A percentile compares a stretch with the other conserved stretches of the same genome.
Conservation (phyloP, 1,140 invertebrate species). For the Bombus affinis region DNA sequence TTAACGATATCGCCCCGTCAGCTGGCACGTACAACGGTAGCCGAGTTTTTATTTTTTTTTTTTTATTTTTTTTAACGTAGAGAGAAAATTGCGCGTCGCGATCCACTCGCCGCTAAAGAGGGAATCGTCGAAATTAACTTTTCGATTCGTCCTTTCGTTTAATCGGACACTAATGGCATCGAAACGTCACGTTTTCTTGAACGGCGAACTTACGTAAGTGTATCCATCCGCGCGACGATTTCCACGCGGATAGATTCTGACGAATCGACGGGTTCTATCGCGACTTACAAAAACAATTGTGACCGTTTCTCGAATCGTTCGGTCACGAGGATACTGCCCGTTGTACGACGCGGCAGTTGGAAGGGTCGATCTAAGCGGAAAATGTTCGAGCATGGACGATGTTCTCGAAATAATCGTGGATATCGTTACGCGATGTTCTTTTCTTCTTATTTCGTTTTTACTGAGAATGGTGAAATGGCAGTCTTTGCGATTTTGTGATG, state of each 20-base stretch:
- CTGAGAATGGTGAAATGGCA: slow-evolving; percentile 64
- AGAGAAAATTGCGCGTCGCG: neutral
- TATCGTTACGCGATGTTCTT: slow-evolving; percentile 42
- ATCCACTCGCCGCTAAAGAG: neutral
- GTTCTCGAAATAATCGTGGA: slow-evolving; percentile 40
- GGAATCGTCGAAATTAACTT: neutral
- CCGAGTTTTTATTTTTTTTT: too few species aligned
- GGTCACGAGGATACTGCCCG: neutral
- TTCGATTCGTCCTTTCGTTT: neutral
- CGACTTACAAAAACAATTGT: neutral
- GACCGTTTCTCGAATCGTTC: neutral
- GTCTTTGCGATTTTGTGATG: slow-evolving; percentile 59
- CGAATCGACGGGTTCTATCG: neutral
- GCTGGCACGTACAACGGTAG: slow-evolving; percentile 13
- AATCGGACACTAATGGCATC: neutral
- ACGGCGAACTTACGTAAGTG: neutral
- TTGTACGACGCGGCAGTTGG: slow-evolving; percentile 16
- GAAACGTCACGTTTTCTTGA: neutral
- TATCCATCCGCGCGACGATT: too few species aligned
- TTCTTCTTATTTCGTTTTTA: slow-evolving; percentile 27
- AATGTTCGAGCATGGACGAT: slow-evolving; percentile 40
- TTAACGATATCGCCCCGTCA: neutral
- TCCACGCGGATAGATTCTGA: neutral
- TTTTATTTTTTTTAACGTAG: neutral
- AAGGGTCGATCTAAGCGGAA: slow-evolving; percentile 34